phyloP scores from a whole-genome alignment of 1,140 invertebrate genomes.

The Drosophila miranda region DNA sequence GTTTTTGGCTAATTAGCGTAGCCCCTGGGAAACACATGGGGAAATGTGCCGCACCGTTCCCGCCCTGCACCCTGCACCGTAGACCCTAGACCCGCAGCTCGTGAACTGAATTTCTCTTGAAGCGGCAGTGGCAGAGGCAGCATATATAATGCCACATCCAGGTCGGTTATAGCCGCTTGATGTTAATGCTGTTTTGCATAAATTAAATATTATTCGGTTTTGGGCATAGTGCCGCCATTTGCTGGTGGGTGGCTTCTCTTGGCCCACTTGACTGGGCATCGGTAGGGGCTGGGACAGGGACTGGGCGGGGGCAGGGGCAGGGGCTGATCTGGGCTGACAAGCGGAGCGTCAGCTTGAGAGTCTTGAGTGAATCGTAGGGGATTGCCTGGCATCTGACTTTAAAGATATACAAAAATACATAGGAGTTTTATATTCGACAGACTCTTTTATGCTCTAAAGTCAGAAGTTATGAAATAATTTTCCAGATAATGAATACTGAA shows the following conservation, averaged over 20 bases:
- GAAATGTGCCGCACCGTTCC: slow-evolving; percentile 44
- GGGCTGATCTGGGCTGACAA: neutral
- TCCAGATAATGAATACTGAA: too few species aligned
- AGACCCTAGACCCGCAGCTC: slow-evolving; percentile 36
- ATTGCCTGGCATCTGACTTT: neutral
- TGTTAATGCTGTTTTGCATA: slow-evolving; percentile 63
- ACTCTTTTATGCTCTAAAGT: too few species aligned
- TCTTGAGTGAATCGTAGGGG: slow-evolving; percentile 4
- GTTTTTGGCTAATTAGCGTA: slow-evolving; percentile 78
- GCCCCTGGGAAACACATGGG: slow-evolving; percentile 69
- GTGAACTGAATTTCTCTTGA: slow-evolving; percentile 67
- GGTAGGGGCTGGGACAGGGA: slow-evolving; percentile 3
- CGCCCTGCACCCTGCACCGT: slow-evolving; percentile 27
- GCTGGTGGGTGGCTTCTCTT: slow-evolving; percentile 40
- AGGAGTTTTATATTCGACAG: too few species aligned
- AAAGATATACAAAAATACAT: too few species aligned
- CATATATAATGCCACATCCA: slow-evolving; percentile 55
- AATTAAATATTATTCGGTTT: slow-evolving; percentile 62
- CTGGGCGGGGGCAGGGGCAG: too few species aligned
- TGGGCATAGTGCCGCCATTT: slow-evolving; percentile 19
- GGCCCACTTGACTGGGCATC: slow-evolving; percentile 36
- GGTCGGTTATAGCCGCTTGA: slow-evolving; percentile 42
- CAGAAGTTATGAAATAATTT: too few species aligned
- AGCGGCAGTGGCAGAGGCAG: slow-evolving; percentile 11
- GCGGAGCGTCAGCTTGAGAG: slow-evolving; percentile 33